Evolutionary conservation across 1,140 invertebrate species (phyloP).

Genomic region (Leguminivora glycinivorella): DNA sequence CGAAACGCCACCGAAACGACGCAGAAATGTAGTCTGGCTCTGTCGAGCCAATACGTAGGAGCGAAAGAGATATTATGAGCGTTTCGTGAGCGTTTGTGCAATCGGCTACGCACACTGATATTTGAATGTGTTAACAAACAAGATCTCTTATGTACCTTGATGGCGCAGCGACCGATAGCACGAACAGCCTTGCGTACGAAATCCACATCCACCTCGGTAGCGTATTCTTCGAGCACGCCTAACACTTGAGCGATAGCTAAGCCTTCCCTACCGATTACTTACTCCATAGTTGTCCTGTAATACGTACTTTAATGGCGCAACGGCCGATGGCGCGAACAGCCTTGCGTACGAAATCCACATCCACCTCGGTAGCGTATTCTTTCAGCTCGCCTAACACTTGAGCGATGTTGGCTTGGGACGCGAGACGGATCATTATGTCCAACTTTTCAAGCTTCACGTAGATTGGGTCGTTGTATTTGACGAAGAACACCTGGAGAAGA

Average conservation of each 20-base stretch:
- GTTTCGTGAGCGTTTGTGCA: too few relatives aligned
- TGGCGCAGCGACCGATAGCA: constrained; percentile 99
- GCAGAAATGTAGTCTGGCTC: too few relatives aligned
- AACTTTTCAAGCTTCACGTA: constrained; percentile 99
- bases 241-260: constrained; percentile 99
- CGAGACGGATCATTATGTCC: constrained; percentile 99
- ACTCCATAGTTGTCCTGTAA: too few relatives aligned
- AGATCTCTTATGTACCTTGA: constrained; percentile 95
- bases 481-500: constrained; percentile 91
- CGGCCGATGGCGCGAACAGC: constrained; percentile 98
- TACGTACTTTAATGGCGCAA: constrained; percentile 97
- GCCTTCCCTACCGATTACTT: too few relatives aligned
- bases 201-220: constrained; percentile 99
- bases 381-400: constrained; percentile 99
- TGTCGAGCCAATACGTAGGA: too few relatives aligned
- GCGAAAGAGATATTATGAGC: too few relatives aligned
- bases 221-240: constrained; percentile 99
- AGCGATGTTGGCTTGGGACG: constrained; percentile 98
- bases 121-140: too few relatives aligned
- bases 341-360: constrained; percentile 99
- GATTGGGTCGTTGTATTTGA: constrained; percentile 99
- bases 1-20: too few relatives aligned
- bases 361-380: constrained; percentile 99
- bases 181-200: constrained; percentile 99
- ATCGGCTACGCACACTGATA: too few relatives aligned